Conservation (phyloP, 2,113 vertebrate genomes). For the Haplochromis vanheusdeni region DNA sequence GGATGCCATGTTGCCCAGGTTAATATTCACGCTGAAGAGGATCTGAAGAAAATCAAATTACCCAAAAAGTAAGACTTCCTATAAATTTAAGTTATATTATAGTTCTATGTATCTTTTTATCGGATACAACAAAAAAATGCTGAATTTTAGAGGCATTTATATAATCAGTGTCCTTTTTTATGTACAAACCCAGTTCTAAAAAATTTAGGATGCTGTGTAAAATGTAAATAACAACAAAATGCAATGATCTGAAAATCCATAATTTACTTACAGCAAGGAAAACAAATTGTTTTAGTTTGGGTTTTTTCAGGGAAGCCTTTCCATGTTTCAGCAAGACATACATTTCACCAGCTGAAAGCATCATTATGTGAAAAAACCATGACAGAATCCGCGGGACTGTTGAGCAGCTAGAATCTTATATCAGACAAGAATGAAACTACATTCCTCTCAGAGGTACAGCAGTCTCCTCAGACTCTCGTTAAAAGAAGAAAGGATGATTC, state of each 20-base stretch:
- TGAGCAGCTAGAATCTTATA: neutral
- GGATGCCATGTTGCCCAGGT: constrained; percentile 90
- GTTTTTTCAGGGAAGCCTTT: neutral
- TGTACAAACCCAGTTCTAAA: neutral
- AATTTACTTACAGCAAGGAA: neutral
- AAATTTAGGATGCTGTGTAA: neutral
- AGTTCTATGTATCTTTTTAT: neutral
- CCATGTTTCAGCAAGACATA: neutral
- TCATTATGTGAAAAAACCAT: neutral
- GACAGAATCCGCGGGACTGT: accelerated
- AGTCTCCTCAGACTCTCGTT: neutral
- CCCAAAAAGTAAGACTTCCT: constrained; percentile 84
- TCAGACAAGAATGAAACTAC: neutral
- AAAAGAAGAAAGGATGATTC: neutral
- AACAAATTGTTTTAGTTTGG: neutral
- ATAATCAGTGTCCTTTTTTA: neutral
- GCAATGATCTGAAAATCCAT: neutral
- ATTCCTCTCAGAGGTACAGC: neutral
- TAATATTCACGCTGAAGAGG: constrained; percentile 86
- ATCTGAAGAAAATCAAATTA: constrained; percentile 93
- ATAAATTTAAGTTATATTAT: neutral
- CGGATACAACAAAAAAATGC: neutral
- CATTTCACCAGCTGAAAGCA: neutral
- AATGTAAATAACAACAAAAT: neutral
- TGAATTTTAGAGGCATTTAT: neutral